A percentile compares a stretch with the other conserved stretches of the same genome.
These are phyloP conservation scores for Hyles lineata DNA, from an alignment of 2,888 invertebrate genomes.

Conservation along the genomic window DNA sequence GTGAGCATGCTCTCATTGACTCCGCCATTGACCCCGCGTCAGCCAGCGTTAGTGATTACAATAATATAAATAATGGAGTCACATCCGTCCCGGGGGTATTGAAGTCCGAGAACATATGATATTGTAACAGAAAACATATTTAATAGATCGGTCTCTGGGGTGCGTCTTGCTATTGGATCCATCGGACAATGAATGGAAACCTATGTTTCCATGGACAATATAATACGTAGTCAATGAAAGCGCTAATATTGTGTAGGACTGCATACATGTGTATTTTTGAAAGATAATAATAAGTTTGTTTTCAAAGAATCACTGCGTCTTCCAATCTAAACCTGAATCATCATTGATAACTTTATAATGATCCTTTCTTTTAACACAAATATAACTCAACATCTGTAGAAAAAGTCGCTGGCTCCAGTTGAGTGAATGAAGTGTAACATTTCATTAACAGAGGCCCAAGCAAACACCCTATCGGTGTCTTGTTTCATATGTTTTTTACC, in stretches of 20 bases:
- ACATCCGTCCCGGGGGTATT: slow-evolving; percentile 73
- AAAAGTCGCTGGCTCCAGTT: slow-evolving; percentile 62
- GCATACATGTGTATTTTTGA: not conserved
- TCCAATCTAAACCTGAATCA: too few relatives aligned
- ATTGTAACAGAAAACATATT: slow-evolving; percentile 59
- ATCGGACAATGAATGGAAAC: slow-evolving; percentile 53
- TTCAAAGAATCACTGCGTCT: not conserved
- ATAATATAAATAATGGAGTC: slow-evolving; percentile 77
- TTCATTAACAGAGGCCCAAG: slow-evolving; percentile 72
- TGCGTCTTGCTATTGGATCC: slow-evolving; percentile 53
- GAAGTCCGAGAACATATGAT: slow-evolving; percentile 59
- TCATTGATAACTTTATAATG: not conserved
- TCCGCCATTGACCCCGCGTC: slow-evolving; percentile 78
- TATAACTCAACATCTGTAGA: slow-evolving; percentile 45
- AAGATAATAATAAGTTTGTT: not conserved
- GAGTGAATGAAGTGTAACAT: slow-evolving; percentile 76
- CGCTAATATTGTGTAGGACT: not conserved
- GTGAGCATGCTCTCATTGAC: slow-evolving; percentile 80
- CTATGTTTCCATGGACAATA: slow-evolving; percentile 34
- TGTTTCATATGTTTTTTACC: slow-evolving; percentile 72
- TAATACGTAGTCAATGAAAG: slow-evolving; percentile 6
- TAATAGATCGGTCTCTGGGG: slow-evolving; percentile 75
- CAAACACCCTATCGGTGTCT: slow-evolving; percentile 75
- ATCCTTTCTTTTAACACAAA: slow-evolving; percentile 34
- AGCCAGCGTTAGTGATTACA: slow-evolving; percentile 67